A percentile compares a stretch with the other conserved stretches of the same genome.
Evolutionary conservation across 2,888 invertebrate genomes (phyloP).

Genomic region (Leucophenga montana): DNA sequence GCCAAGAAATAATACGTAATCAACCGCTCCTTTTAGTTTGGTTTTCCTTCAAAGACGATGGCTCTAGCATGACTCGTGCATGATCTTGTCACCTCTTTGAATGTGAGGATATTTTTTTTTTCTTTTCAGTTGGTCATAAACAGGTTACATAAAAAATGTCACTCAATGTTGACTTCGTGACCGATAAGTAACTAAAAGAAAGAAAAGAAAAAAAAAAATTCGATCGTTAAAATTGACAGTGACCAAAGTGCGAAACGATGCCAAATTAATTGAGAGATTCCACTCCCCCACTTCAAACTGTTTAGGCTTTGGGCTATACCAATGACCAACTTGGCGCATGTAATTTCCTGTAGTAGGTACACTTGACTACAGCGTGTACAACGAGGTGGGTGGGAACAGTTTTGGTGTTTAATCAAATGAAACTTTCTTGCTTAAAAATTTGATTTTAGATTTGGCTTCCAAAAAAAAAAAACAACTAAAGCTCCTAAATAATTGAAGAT

Average conservation of each 20-base stretch:
- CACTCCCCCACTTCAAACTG: not conserved
- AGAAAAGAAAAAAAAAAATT: not conserved
- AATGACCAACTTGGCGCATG: conserved; percentile 18
- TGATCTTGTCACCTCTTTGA: not conserved
- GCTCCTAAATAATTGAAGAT: no score
- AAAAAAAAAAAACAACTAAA: no score
- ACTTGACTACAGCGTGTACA: not conserved
- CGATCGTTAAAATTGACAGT: conserved; percentile 20
- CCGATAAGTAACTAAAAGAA: not conserved
- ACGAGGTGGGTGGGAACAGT: conserved; percentile 40
- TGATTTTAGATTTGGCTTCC: no score
- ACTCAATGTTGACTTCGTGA: conserved; percentile 14
- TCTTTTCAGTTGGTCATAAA: not conserved
- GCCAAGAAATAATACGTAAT: no score
- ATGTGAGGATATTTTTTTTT: not conserved
- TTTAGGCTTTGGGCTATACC: conserved; percentile 8
- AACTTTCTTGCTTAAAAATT: no score
- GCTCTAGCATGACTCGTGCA: no score
- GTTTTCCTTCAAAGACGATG: no score
- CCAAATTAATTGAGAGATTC: not conserved
- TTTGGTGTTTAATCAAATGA: no score
- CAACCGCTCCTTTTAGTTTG: no score
- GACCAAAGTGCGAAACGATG: conserved; percentile 14
- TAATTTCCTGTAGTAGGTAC: not conserved
- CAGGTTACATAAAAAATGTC: conserved; percentile 4